phyloP scores from a whole-genome alignment of 35 echinoderm and acorn worm species.

The Acanthaster planci region DNA sequence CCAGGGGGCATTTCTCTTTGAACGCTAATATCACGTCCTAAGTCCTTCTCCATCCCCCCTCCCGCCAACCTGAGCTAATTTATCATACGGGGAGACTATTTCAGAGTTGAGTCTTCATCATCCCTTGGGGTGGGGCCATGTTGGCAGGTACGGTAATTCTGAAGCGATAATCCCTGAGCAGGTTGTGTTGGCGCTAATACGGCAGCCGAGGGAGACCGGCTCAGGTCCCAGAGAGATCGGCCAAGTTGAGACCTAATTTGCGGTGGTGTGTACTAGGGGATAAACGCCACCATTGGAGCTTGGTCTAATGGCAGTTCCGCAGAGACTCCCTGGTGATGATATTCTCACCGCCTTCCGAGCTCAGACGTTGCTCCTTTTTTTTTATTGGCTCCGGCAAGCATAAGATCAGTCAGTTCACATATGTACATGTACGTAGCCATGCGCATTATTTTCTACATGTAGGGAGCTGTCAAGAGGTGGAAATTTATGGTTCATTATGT shows the following conservation, averaged over 20 bases:
- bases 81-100: background rate
- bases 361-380: too few species aligned
- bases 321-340: background rate
- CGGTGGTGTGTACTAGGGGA: background rate
- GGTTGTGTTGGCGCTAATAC: slow-evolving; percentile 10
- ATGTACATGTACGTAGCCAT: too few species aligned
- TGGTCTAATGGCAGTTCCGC: background rate
- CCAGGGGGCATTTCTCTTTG: background rate
- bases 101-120: background rate
- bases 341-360: background rate
- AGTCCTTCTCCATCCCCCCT: too few species aligned
- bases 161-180: background rate
- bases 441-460: too few species aligned
- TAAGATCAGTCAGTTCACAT: too few species aligned
- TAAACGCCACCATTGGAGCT: background rate
- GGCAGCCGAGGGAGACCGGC: background rate
- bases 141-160: slow-evolving; percentile 15
- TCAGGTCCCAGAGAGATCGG: slow-evolving; percentile 1
- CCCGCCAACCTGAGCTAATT: background rate
- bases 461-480: too few species aligned
- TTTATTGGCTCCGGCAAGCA: too few species aligned
- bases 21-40: slow-evolving; percentile 1
- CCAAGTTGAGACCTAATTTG: slow-evolving; percentile 18
- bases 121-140: background rate
- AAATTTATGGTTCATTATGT: too few species aligned